phyloP scores from a whole-genome alignment of 2,113 vertebrate species.

The Rattus norvegicus region GRCr8 NC_086039.1:135887501-135888000 shows the following conservation, averaged over 20 bases:
- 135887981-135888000: conserved; percentile 53
- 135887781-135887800: conserved; percentile 39
- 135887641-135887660: conserved; percentile 50
- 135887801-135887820: conserved; percentile 6
- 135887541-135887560: conserved; percentile 76
- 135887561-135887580: conserved; percentile 76
- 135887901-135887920: conserved; percentile 26
- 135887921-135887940: conserved; percentile 45
- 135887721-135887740: conserved; percentile 50
- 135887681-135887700: conserved; percentile 39
- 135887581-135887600: conserved; percentile 80
- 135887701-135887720: conserved; percentile 54
- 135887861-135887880: conserved; percentile 72
- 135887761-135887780: neutral
- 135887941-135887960: neutral
- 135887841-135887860: conserved; percentile 75
- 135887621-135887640: conserved; percentile 63
- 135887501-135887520: conserved; percentile 74
- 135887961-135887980: neutral
- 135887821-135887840: conserved; percentile 27
- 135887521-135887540: conserved; percentile 71
- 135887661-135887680: conserved; percentile 45
- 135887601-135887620: conserved; percentile 73
- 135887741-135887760: conserved; percentile 17
- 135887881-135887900: conserved; percentile 13